Evolutionary conservation across 2,797 vertebrate genomes (phyloP), one percentile per base, ranked within the genome.

Genomic region (Carapus acus): DNA sequence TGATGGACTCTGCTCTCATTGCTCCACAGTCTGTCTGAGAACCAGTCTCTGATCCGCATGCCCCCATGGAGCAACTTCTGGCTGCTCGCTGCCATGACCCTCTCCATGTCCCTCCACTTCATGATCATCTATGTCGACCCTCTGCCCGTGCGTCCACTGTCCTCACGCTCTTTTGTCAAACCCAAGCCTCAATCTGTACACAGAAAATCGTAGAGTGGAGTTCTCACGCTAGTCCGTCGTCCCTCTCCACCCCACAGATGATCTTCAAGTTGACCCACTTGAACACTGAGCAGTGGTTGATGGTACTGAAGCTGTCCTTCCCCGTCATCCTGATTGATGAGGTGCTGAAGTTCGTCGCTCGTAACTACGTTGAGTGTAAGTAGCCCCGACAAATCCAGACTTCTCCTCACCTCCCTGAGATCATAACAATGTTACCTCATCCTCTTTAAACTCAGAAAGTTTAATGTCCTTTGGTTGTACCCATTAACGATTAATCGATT

Each of bases 71-170:
- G 90, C 77, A 96, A 96, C 80, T 80, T 88, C 81, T 96, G 94
- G 94, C 87, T 96, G 74, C 6, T 92, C 27, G 18, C 88, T 1
- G 92, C 94, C 85, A 96, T 96, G 91, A 82, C 90, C 77, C 92
- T 96, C 36, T 96, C 94, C 83, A 93, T 96, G 91, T 93, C 93
- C 68, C 92, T 96, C 39, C 94, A 96, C 76, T 96, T 96, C 86
- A 84, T 96, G 84, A 96, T 96, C 89, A 92, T 96, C 86, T 95
- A 94, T 2, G 86, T 95, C 15, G 94, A 95, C 62, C 94, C 94
- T 21, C 79, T 96, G 76, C 94, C 93, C 40, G 93, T 96, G 77
- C 88, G 91, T 84, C 40, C 24, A 27, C 24, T 27, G 4, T 27
- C 24, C 24, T 27, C 5, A 5, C 24, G 5, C 24, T 27, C 24